Conservation (phyloP, 2,888 invertebrate genomes). For the Drosophila koepferae region DNA sequence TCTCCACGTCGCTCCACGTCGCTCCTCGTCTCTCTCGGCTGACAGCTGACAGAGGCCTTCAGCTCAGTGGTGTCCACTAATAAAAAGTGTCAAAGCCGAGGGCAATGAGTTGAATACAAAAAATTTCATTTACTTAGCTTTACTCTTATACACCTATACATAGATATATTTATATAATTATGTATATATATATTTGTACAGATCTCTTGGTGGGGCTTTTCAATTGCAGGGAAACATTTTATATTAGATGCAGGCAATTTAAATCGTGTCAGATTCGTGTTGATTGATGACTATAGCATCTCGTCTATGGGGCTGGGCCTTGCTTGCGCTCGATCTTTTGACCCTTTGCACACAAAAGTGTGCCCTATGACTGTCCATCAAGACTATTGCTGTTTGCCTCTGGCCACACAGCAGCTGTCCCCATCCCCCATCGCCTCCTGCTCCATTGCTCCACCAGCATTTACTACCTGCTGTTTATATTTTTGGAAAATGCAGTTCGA, state of each 20-base stretch:
- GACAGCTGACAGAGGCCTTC: slow-evolving; percentile 69
- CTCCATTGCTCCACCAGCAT: slow-evolving; percentile 22
- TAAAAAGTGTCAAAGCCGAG: slow-evolving; percentile 44
- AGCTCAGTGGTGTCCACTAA: slow-evolving; percentile 29
- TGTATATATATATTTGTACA: background rate
- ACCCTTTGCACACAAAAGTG: slow-evolving; percentile 34
- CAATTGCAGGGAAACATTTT: slow-evolving; percentile 43
- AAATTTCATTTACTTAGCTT: slow-evolving; percentile 43
- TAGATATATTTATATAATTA: background rate
- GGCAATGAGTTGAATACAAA: slow-evolving; percentile 37
- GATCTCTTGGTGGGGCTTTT: slow-evolving; percentile 26
- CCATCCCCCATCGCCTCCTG: background rate
- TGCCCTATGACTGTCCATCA: slow-evolving; percentile 56
- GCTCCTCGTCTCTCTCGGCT: slow-evolving; percentile 42
- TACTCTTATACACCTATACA: background rate
- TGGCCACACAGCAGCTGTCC: slow-evolving; percentile 46
- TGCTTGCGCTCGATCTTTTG: slow-evolving; percentile 67
- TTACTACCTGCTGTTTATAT: slow-evolving; percentile 70
- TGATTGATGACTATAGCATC: slow-evolving; percentile 74
- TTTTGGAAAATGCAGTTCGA: slow-evolving; percentile 54
- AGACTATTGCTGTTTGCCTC: slow-evolving; percentile 37
- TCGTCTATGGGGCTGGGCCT: slow-evolving; percentile 22
- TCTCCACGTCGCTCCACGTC: slow-evolving; percentile 5
- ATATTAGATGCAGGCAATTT: slow-evolving; percentile 71
- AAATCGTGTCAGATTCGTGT: slow-evolving; percentile 70